Base-by-base conservation (phyloP, 1,140 invertebrate genomes). In the Mycetomoellerius zeteki region DNA sequence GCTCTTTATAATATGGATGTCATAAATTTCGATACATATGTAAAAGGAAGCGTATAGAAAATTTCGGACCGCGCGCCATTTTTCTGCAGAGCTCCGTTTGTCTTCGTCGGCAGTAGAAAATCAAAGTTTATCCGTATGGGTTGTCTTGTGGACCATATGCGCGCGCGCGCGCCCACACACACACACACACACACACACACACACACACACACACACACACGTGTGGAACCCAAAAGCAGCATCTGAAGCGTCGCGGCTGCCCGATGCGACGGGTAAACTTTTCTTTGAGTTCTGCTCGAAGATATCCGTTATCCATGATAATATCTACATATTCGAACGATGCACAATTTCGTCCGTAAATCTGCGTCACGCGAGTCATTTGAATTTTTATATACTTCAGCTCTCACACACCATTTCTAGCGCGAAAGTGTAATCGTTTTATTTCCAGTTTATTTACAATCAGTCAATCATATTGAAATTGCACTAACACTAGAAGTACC, bases 81-180 rank as follows among this genome's bases (percentile, higher is more conserved):
- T 73, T 87, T 78, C 80, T 47, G 71, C 81, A 4, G 2, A 33
- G 7, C 16, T 58, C 33, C 64, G 37, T 84, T 89, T 86, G 56
- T 78, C 82, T 77, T 71, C 67, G 81, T 67, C 37, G 56, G 43
- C 27, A 64, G 30, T 47, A 21, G 56, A 73, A 84, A 84, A 84
- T 84, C 80, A 84, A 84, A 84, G 69, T 84, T 84, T 84, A 60
- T 69, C 80, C 80, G 75, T 84, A 56, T 84, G 80, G 67, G 67
- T 54, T n/a, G 65, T 52, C 37, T 47, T 82, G 80, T 43, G 69
- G 54, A 84, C 80, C 80, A 84, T 84, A 84, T 84, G 80, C 37
- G 80, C 80, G 54, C 24, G n/a, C 0, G 65, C 19, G 58, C 72
- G 60, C 19, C n/a, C 0, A 78, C 33, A 33, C 33, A 6, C 33